Conservation (phyloP, 2,888 invertebrate species). For the Tanytarsus gracilentus region DNA sequence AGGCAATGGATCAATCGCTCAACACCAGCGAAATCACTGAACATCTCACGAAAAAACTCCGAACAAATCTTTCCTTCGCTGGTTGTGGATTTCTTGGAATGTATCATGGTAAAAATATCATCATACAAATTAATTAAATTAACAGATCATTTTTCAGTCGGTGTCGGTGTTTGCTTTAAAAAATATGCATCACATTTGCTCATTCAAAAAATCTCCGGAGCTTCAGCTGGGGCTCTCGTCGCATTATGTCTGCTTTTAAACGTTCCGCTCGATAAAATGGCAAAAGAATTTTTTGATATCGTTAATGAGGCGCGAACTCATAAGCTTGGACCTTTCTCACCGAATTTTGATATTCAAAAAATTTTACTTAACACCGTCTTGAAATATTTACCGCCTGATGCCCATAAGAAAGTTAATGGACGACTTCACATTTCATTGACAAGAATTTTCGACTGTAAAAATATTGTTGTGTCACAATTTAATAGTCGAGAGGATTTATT, state of each 20-base stretch:
- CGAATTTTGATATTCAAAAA: constrained; percentile 87
- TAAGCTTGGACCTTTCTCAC: constrained; percentile 91
- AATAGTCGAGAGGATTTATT: constrained; percentile 83
- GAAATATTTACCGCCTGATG: constrained; percentile 68
- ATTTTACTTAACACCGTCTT: constrained; percentile 64
- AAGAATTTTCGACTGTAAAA: constrained; percentile 86
- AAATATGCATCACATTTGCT: constrained; percentile 90
- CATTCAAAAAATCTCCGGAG: constrained; percentile 84
- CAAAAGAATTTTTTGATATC: constrained; percentile 80
- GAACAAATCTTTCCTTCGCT: constrained; percentile 82
- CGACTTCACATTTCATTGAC: constrained; percentile 91
- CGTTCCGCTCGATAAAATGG: constrained; percentile 79
- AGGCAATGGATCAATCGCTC: too few species aligned
- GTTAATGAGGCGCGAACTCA: constrained; percentile 85
- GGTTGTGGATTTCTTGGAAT: constrained; percentile 99
- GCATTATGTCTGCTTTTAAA: constrained; percentile 81
- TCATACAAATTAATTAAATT: neutral
- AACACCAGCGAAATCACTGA: too few species aligned
- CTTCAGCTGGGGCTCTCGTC: constrained; percentile 89
- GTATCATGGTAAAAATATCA: constrained; percentile 63
- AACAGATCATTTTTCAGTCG: constrained; percentile 45
- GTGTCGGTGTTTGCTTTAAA: constrained; percentile 94
- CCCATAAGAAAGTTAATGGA: constrained; percentile 82
- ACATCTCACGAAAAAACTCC: neutral
- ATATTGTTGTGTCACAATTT: constrained; percentile 90